phyloP scores from a whole-genome alignment of 2,888 invertebrate genomes.

The Aphidius colemani region DNA sequence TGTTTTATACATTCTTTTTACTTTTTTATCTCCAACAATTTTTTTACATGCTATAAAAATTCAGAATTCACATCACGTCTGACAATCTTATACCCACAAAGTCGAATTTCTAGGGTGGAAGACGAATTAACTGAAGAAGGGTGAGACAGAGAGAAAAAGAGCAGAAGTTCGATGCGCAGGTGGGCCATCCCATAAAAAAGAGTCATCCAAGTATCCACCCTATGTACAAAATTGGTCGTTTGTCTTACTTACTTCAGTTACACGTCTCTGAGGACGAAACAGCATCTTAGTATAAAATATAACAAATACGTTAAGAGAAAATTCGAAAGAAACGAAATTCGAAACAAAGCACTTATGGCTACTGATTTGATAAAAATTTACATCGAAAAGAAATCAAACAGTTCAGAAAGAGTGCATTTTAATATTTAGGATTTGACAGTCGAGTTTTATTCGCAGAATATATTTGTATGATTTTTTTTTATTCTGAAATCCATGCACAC shows the following conservation, averaged over 20 bases:
- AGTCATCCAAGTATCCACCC: constrained; percentile 22
- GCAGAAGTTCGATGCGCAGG: constrained; percentile 41
- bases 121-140: constrained; percentile 28
- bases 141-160: constrained; percentile 33
- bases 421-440: no score
- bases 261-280: constrained; percentile 11
- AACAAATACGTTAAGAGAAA: constrained; percentile 21
- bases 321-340: constrained; percentile 21
- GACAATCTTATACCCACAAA: constrained; percentile 19
- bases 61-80: constrained; percentile 43
- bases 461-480: no score
- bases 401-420: no score
- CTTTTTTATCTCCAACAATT: constrained; percentile 17
- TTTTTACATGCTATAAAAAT: constrained; percentile 32
- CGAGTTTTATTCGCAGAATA: no score
- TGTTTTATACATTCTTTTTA: constrained; percentile 16
- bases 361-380: constrained; percentile 19
- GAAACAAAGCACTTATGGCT: constrained; percentile 20
- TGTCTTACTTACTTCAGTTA: constrained; percentile 48
- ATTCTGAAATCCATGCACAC: no score
- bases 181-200: constrained; percentile 37
- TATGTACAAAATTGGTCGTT: constrained; percentile 50
- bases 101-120: constrained; percentile 14
- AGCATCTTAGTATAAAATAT: constrained; percentile 14
- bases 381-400: not conserved